phyloP scores from a whole-genome alignment of 1,140 invertebrate genomes.

The Trachymyrmex septentrionalis region DNA sequence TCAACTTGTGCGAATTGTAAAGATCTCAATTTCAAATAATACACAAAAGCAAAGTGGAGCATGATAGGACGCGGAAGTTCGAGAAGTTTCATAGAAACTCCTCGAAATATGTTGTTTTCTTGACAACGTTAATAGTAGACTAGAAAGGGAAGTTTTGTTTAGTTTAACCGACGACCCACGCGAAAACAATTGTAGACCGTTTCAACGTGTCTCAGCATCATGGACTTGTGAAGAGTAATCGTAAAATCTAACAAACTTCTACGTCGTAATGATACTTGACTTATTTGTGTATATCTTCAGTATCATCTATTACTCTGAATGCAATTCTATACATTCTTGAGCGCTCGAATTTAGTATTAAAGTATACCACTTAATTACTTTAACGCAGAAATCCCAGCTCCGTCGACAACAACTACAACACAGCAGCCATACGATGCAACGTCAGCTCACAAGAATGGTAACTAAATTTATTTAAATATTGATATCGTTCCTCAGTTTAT shows the following conservation, averaged over 20 bases:
- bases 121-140: slow-evolving; percentile 16
- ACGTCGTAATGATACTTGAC: not conserved
- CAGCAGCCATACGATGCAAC: slow-evolving; percentile 85
- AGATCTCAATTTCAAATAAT: slow-evolving; percentile 6
- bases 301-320: not conserved
- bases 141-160: slow-evolving; percentile 45
- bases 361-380: slow-evolving; percentile 28
- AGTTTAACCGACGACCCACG: slow-evolving; percentile 15
- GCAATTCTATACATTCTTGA: slow-evolving; percentile 2
- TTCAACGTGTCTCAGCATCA: not conserved
- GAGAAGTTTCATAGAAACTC: not conserved
- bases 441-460: slow-evolving; percentile 81
- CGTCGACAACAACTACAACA: slow-evolving; percentile 89
- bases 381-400: slow-evolving; percentile 90
- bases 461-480: slow-evolving; percentile 50
- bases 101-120: slow-evolving; percentile 16
- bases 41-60: not conserved
- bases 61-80: not conserved
- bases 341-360: not conserved
- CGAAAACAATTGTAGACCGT: slow-evolving; percentile 37
- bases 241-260: slow-evolving; percentile 17
- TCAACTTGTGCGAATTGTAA: not conserved
- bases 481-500: slow-evolving; percentile 9
- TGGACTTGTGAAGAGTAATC: not conserved
- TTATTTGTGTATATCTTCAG: slow-evolving; percentile 12